These are phyloP conservation scores for Cyanistes caeruleus DNA, from an alignment of 2,113 vertebrate genomes.

Conservation along the genomic window DNA sequence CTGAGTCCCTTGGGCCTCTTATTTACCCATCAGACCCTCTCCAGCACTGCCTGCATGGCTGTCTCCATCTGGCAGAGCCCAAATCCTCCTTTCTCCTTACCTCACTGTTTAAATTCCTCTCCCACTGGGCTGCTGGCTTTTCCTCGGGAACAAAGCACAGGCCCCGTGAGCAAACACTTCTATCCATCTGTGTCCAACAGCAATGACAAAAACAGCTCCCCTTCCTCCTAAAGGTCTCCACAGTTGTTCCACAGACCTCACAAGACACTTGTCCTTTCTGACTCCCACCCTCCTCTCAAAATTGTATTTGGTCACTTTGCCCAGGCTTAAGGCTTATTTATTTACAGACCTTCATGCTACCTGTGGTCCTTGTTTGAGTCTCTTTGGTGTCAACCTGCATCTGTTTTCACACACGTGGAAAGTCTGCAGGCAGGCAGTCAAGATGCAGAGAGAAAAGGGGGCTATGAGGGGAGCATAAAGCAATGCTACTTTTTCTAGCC, in stretches of 20 bases:
- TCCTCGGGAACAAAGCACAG: background rate
- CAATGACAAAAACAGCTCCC: background rate
- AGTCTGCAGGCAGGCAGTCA: background rate
- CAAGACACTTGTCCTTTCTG: background rate
- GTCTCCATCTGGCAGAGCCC: background rate
- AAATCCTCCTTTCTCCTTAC: constrained; percentile 27
- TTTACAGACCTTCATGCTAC: background rate
- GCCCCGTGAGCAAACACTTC: background rate
- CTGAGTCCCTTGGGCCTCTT: background rate
- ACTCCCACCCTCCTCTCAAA: background rate
- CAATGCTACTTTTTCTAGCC: background rate
- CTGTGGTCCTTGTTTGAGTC: background rate
- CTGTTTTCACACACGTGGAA: background rate
- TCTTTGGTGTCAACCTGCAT: background rate
- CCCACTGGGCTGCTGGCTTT: background rate
- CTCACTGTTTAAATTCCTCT: constrained; percentile 29
- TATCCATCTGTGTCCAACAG: background rate
- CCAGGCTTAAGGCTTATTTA: background rate
- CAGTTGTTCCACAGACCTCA: background rate
- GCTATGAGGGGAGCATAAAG: background rate
- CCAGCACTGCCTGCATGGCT: rapidly evolving
- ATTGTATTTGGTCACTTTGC: background rate
- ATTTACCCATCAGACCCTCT: background rate
- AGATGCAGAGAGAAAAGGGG: background rate
- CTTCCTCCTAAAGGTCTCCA: background rate